phyloP scores from a whole-genome alignment of 2,113 vertebrate genomes.

The Xenopus borealis region DNA sequence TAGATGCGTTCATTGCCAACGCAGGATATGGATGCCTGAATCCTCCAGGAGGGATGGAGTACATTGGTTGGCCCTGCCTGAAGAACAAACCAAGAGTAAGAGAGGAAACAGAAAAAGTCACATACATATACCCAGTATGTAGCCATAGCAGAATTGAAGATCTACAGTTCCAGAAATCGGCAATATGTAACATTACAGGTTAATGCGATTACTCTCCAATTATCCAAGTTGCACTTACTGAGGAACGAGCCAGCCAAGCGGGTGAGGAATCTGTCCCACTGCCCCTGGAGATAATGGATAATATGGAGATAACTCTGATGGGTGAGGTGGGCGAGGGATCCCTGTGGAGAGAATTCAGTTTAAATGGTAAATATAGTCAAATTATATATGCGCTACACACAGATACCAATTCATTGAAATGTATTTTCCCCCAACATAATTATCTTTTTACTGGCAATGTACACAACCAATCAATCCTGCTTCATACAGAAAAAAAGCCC shows the following conservation, averaged over 20 bases:
- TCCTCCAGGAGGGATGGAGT: constrained; percentile 85
- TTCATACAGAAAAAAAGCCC: background rate
- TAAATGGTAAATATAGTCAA: background rate
- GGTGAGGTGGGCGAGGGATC: constrained; percentile 84
- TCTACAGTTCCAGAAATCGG: no score
- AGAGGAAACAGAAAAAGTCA: background rate
- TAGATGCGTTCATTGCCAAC: constrained; percentile 89
- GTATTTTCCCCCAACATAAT: no score
- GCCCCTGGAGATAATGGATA: constrained; percentile 87
- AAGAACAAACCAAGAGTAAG: background rate
- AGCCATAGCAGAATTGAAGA: no score
- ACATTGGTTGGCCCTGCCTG: constrained; percentile 89
- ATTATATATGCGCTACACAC: no score
- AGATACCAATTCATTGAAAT: no score
- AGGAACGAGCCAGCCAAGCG: constrained; percentile 87
- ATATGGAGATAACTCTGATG: constrained; percentile 85
- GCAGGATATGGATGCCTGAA: constrained; percentile 90
- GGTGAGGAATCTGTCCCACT: constrained; percentile 85
- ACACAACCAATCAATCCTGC: no score
- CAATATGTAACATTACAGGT: no score
- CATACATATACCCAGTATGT: no score
- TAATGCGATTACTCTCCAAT: no score
- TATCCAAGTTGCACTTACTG: constrained; percentile 67
- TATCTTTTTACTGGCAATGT: no score
- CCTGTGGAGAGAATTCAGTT: constrained; percentile 59